Evolutionary conservation across 2,113 vertebrate species (phyloP).

Genomic region (Epinephelus cyanopodus): DNA sequence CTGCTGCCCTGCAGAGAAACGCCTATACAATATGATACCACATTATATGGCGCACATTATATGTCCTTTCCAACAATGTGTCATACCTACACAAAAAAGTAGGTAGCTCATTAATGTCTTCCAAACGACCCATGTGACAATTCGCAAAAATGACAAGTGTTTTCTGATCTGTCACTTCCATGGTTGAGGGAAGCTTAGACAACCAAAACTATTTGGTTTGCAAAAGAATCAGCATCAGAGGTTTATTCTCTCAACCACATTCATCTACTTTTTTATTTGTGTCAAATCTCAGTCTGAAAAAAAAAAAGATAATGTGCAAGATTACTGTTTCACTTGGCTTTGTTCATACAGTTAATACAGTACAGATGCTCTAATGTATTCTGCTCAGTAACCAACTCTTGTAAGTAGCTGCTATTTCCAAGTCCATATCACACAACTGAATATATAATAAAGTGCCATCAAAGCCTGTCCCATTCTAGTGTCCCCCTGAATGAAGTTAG

Average conservation of each 20-base stretch:
- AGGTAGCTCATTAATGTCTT: not conserved
- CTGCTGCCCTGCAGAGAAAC: not conserved
- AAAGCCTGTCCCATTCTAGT: not conserved
- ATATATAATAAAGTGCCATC: not conserved
- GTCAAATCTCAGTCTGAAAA: no score
- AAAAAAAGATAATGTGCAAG: not conserved
- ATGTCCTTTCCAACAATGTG: not conserved
- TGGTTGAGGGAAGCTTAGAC: not conserved
- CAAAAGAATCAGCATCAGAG: no score
- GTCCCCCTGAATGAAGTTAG: not conserved
- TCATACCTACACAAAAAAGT: not conserved
- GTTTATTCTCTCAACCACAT: no score
- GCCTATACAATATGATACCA: not conserved
- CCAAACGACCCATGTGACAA: not conserved
- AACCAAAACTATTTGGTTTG: not conserved
- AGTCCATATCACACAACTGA: not conserved
- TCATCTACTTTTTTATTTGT: not conserved
- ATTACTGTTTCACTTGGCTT: not conserved
- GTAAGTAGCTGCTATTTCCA: not conserved
- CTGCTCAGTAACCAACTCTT: not conserved
- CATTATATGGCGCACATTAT: not conserved
- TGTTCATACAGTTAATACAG: not conserved
- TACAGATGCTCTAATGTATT: not conserved
- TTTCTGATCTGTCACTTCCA: not conserved
- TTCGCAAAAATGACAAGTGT: not conserved